Base-by-base conservation (phyloP, 2,888 invertebrate genomes). In the Smittia sp. region DNA sequence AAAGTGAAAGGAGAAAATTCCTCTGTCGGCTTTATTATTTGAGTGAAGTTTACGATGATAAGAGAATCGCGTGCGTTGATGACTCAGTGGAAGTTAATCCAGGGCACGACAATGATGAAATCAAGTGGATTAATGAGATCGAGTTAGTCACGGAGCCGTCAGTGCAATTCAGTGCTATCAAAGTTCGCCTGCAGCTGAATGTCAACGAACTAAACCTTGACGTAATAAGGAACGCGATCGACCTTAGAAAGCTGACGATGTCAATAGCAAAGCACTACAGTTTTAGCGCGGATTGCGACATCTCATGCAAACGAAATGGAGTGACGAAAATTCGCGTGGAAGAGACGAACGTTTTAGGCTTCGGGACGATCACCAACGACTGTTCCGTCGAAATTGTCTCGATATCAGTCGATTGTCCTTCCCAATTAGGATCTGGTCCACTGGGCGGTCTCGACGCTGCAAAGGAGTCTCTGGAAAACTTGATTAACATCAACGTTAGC, bases 401-500 rank as follows among this genome's bases (percentile, higher is more conserved):
- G n/a, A 74, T 77, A 4, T 76, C 76, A 58, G 74, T 74, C 38
- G 73, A 41, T 62, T 24, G 75, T 11, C 11, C 65, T 15, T 11
- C 27, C 63, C 1, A 25, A 27, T 15, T 7, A 52, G 22, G 54
- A 74, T 20, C 67, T 70, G 22, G 15, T 22, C 1, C 62, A 46
- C 20, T 76, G 0, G 73, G 76, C 1, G 78, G 80, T 41, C 79
- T 81, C 75, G 78, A 79, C 25, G 41, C 75, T 3, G 77, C 79
- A 0, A 70, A 78, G 27, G 66, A 76, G 13, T 76, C 79, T 18
- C 75, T 84, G 0, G 75, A 78, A 3, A 76, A 77, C 38, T 75
- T 78, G 9, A 74, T 77, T 1, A 39, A 73, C 20, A 39, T 69
- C 11, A 76, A 76, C 72, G 72, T 74, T 20, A 15, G 27, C 1